These are phyloP conservation scores for Epinotia nisella DNA, from an alignment of 2,888 invertebrate genomes.

Conservation along the genomic window DNA sequence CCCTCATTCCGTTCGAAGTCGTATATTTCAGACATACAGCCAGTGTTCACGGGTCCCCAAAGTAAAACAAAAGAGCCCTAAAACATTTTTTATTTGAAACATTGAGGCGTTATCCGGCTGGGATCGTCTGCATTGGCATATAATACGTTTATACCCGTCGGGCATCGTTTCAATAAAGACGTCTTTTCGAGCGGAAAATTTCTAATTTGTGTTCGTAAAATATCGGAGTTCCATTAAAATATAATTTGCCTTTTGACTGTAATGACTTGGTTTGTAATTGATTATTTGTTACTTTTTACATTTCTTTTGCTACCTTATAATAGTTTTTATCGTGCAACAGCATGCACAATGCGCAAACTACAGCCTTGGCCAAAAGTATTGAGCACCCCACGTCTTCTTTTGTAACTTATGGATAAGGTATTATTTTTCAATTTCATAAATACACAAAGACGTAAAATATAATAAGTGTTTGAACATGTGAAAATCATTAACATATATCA, in stretches of 20 bases:
- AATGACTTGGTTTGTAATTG: constrained; percentile 29
- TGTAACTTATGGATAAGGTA: no score
- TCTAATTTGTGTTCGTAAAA: constrained; percentile 62
- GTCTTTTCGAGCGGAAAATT: constrained; percentile 61
- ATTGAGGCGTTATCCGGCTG: constrained; percentile 24
- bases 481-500: no score
- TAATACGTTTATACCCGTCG: constrained; percentile 45
- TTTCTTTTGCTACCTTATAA: background rate
- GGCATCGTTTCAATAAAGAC: constrained; percentile 57
- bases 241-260: constrained; percentile 30
- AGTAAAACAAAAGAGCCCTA: constrained; percentile 40
- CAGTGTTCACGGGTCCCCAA: constrained; percentile 24
- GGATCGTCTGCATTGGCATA: constrained; percentile 30
- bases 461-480: no score
- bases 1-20: constrained; percentile 5
- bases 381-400: no score
- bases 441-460: no score
- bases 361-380: no score
- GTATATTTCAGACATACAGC: constrained; percentile 11
- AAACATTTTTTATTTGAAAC: constrained; percentile 33
- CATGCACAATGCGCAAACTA: no score
- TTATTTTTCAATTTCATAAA: no score
- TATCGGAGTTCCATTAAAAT: constrained; percentile 50
- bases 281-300: background rate
- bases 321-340: no score